Conservation (phyloP, 2,113 vertebrate genomes). For the Nesogale talazaci region DNA sequence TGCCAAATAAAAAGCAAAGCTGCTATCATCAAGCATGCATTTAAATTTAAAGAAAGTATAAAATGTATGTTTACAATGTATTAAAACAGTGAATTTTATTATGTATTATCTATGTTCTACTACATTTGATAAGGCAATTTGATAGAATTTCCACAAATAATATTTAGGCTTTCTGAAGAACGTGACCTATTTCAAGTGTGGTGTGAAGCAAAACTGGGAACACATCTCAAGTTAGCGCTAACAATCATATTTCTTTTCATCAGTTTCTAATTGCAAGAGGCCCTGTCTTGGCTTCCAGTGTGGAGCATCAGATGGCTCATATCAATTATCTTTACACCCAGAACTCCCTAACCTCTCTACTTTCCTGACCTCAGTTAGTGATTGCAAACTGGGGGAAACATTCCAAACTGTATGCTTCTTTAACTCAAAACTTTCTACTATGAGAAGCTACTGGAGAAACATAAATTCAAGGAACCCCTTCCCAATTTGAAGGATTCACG, state of each 20-base stretch:
- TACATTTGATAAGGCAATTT: conserved; percentile 47
- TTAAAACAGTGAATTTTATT: conserved; percentile 55
- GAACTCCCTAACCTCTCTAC: neutral
- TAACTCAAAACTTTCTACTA: neutral
- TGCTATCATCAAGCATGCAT: conserved; percentile 49
- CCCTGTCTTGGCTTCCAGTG: neutral
- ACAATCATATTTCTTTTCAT: neutral
- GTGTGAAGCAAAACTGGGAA: conserved; percentile 43
- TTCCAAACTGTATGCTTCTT: neutral
- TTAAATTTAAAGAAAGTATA: conserved; percentile 53
- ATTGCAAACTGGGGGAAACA: neutral
- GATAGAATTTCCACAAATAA: conserved; percentile 25
- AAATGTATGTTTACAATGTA: conserved; percentile 41
- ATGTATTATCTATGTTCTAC: conserved; percentile 40
- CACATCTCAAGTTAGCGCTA: neutral
- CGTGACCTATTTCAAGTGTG: conserved; percentile 20
- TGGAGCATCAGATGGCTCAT: neutral
- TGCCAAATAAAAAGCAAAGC: conserved; percentile 66
- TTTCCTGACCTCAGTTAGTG: conserved; percentile 31
- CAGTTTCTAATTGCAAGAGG: conserved; percentile 22
- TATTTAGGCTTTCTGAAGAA: conserved; percentile 35
- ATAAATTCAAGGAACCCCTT: conserved; percentile 40
- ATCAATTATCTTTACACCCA: neutral
- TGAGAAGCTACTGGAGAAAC: conserved; percentile 37
- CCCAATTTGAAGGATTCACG: conserved; percentile 24